A percentile compares a stretch with the other conserved stretches of the same genome.
Evolutionary conservation across 2,797 vertebrate genomes (phyloP).

Genomic region (Helicolenus hilgendorfi): DNA sequence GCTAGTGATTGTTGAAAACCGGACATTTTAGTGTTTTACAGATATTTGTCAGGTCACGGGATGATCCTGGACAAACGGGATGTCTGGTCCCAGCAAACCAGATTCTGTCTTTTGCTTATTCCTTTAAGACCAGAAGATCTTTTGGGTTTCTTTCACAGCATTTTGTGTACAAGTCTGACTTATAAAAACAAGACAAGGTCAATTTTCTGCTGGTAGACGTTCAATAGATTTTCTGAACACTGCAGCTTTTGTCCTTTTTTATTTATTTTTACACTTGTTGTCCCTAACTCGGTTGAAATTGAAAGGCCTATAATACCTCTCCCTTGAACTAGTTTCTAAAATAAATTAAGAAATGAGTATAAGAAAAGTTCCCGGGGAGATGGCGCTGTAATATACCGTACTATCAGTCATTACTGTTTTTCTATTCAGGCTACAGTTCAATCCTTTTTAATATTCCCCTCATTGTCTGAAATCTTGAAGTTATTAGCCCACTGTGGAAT

Average conservation of each 20-base stretch:
- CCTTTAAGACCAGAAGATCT: neutral
- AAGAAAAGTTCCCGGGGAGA: slow-evolving; percentile 14
- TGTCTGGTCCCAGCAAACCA: neutral
- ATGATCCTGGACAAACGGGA: no score
- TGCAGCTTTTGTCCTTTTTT: neutral
- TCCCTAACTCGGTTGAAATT: neutral
- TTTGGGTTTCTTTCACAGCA: neutral
- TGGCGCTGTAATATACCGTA: neutral
- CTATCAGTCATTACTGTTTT: slow-evolving; percentile 33
- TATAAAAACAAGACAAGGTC: neutral
- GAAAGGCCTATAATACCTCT: neutral
- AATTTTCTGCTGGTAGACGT: neutral
- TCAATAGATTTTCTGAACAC: neutral
- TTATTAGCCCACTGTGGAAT: slow-evolving; percentile 64
- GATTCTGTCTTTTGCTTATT: neutral
- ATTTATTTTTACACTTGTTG: neutral
- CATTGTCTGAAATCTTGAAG: slow-evolving; percentile 64
- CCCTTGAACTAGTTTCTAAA: neutral
- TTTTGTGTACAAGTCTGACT: neutral
- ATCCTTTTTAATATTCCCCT: slow-evolving; percentile 56
- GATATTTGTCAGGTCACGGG: no score
- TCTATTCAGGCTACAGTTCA: slow-evolving; percentile 1
- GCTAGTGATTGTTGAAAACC: no score
- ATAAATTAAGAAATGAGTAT: neutral
- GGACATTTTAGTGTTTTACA: no score